Evolutionary conservation across 2,797 vertebrate species (phyloP).

Genomic region (Cyprinodon diabolis): DNA sequence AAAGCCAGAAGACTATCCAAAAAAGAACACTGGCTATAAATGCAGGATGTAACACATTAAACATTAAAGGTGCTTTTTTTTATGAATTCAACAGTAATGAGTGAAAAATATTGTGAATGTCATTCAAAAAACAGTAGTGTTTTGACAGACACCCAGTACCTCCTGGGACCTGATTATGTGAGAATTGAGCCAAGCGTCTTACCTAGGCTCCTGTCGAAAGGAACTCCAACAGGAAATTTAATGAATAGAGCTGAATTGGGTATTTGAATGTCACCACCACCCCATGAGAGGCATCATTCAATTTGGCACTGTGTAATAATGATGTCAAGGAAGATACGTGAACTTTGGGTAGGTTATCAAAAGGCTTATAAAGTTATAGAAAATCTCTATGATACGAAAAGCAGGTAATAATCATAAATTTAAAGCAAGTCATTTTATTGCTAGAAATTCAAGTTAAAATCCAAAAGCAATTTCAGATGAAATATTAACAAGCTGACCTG

Average conservation of each 20-base stretch:
- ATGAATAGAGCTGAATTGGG: conserved; percentile 66
- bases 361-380: conserved; percentile 36
- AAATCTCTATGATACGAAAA: conserved; percentile 37
- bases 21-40: conserved; percentile 20
- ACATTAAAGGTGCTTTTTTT: conserved; percentile 16
- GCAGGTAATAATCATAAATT: conserved; percentile 26
- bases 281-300: conserved; percentile 66
- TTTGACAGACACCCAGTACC: conserved; percentile 43
- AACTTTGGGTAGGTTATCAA: conserved; percentile 57
- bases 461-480: neutral
- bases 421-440: conserved; percentile 12
- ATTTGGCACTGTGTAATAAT: conserved; percentile 66
- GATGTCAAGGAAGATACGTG: conserved; percentile 60
- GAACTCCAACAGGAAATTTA: conserved; percentile 53
- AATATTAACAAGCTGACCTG: neutral
- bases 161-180: conserved; percentile 68
- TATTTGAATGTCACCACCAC: conserved; percentile 74
- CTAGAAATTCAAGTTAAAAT: conserved; percentile 16
- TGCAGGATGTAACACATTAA: conserved; percentile 1
- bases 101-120: conserved; percentile 43
- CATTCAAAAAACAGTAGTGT: conserved; percentile 39
- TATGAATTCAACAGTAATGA: conserved; percentile 26
- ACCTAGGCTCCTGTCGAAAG: conserved; percentile 57
- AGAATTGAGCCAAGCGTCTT: conserved; percentile 51
- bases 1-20: conserved; percentile 42